Evolutionary conservation across 2,113 vertebrate species (phyloP).

Genomic region (Oryctolagus cuniculus): DNA sequence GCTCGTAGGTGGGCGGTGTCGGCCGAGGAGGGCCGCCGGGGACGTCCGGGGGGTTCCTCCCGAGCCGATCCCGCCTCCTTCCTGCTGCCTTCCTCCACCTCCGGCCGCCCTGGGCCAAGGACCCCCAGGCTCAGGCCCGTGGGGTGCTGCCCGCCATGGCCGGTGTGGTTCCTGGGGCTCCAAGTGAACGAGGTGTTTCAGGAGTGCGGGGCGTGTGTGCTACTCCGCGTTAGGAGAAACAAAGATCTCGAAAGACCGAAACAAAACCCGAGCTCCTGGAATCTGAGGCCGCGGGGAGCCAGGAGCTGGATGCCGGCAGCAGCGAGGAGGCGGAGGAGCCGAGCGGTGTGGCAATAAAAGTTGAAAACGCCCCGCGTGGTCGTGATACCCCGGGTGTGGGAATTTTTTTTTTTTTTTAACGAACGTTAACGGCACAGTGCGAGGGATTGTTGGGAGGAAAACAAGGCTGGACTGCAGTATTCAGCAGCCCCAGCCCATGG

Average conservation of each 20-base stretch:
- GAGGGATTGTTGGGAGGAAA: not conserved
- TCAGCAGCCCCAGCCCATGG: accelerated
- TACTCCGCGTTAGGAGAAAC: not conserved
- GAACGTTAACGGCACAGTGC: not conserved
- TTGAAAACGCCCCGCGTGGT: not conserved
- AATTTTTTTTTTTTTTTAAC: not conserved
- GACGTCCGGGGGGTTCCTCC: not conserved
- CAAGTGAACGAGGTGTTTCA: accelerated
- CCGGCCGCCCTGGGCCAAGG: too few species aligned
- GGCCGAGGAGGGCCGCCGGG: accelerated
- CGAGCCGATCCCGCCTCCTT: not conserved
- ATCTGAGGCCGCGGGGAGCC: not conserved
- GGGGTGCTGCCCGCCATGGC: not conserved
- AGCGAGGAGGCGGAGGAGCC: not conserved
- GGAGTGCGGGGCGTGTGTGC: not conserved
- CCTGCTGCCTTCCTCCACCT: accelerated
- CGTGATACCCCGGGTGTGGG: too few species aligned
- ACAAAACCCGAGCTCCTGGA: too few species aligned
- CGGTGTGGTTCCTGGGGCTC: too few species aligned
- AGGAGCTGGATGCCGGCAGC: not conserved
- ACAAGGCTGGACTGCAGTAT: not conserved
- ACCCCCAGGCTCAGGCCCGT: not conserved
- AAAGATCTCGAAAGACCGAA: accelerated
- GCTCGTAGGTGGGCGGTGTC: accelerated
- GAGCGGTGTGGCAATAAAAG: not conserved